Evolutionary conservation across 2,888 invertebrate species (phyloP).

Genomic region (Perdita meconis): DNA sequence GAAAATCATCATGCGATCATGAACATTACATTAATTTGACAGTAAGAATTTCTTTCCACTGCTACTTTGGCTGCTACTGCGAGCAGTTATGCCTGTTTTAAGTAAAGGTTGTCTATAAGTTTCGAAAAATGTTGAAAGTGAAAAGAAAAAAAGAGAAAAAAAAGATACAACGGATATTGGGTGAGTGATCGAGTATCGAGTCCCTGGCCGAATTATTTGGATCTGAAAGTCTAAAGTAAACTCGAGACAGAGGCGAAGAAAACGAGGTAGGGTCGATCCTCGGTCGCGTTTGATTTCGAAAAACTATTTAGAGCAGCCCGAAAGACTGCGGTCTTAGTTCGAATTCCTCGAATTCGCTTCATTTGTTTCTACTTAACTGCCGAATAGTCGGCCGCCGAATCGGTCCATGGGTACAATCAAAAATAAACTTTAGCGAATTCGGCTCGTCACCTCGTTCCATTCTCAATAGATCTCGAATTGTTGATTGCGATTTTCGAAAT

Average conservation of each 20-base stretch:
- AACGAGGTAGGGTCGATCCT: slow-evolving; percentile 23
- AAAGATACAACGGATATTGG: no score
- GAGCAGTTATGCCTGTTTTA: no score
- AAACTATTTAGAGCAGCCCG: slow-evolving; percentile 56
- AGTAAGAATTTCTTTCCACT: no score
- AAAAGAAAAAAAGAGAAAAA: no score
- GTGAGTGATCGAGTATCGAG: not conserved
- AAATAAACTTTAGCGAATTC: slow-evolving; percentile 60
- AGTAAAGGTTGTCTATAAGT: no score
- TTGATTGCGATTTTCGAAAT: slow-evolving; percentile 43
- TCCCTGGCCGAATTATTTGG: not conserved
- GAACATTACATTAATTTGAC: no score
- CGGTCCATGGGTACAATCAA: slow-evolving; percentile 52
- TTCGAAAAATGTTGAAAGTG: no score
- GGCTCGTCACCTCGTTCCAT: slow-evolving; percentile 21
- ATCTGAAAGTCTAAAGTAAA: slow-evolving; percentile 6
- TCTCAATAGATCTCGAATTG: slow-evolving; percentile 37
- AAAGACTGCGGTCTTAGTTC: slow-evolving; percentile 42
- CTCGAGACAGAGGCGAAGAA: slow-evolving; percentile 34
- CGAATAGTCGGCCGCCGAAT: slow-evolving; percentile 51
- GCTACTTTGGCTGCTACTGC: no score
- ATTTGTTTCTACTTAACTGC: slow-evolving; percentile 61
- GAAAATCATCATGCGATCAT: no score
- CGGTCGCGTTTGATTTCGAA: slow-evolving; percentile 46
- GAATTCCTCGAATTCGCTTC: slow-evolving; percentile 61